Conservation (phyloP, 2,888 invertebrate species). For the Drepanosiphum platanoidis region DNA sequence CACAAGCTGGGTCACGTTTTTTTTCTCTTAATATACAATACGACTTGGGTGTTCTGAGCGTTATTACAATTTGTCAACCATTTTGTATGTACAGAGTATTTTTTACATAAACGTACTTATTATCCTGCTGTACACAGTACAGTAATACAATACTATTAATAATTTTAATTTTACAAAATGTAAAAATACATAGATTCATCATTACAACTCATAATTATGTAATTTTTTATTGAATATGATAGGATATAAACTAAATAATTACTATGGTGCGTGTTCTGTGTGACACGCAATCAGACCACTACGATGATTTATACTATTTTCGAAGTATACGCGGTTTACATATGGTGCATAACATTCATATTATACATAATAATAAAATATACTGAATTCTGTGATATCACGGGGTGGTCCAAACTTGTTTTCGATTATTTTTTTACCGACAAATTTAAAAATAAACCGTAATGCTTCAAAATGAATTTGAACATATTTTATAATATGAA, state of each 20-base stretch:
- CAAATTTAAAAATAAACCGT: constrained; percentile 1
- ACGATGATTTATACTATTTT: constrained; percentile 24
- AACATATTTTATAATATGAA: constrained; percentile 3
- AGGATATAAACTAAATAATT: background rate
- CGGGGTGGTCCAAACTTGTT: constrained; percentile 43
- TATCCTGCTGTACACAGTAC: background rate
- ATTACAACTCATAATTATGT: background rate
- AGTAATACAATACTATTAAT: background rate
- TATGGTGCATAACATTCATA: background rate
- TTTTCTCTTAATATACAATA: background rate
- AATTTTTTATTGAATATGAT: background rate
- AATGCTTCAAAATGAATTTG: background rate
- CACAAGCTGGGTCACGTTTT: constrained; percentile 39
- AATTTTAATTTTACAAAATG: background rate
- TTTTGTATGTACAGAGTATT: background rate
- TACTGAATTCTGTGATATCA: background rate
- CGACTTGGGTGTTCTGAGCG: constrained; percentile 53
- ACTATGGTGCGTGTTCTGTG: background rate
- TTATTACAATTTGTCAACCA: constrained; percentile 24
- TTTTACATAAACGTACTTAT: background rate
- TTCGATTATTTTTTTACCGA: constrained; percentile 12
- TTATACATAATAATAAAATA: background rate
- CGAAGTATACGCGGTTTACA: background rate
- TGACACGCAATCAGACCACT: background rate
- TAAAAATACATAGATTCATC: background rate